A percentile compares a stretch with the other conserved stretches of the same genome.
phyloP scores from a whole-genome alignment of 2,113 vertebrate genomes.

The Galemys pyrenaicus region DNA sequence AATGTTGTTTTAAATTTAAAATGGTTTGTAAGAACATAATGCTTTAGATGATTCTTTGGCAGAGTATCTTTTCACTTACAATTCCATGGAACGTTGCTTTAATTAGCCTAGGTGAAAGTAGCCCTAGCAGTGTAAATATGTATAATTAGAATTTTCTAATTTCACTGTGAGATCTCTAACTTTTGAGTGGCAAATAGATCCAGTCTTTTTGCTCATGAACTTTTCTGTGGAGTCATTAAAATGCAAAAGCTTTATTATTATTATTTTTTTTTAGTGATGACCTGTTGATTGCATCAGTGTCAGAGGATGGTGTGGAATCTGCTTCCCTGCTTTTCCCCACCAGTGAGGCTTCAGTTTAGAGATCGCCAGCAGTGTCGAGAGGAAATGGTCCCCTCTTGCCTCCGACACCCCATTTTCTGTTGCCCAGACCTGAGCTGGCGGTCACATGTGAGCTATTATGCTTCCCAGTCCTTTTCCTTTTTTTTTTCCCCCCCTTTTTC shows the following conservation, averaged over 20 bases:
- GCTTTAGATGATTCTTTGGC: conserved; percentile 70
- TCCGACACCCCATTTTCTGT: neutral
- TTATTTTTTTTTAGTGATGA: conserved; percentile 51
- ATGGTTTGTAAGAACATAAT: conserved; percentile 79
- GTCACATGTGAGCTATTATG: conserved; percentile 25
- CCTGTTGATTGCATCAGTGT: conserved; percentile 5
- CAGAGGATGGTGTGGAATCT: neutral
- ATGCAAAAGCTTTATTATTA: conserved; percentile 76
- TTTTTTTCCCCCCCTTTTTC: neutral
- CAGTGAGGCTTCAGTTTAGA: neutral
- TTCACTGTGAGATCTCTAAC: conserved; percentile 87
- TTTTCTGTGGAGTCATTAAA: conserved; percentile 72
- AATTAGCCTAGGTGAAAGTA: conserved; percentile 82
- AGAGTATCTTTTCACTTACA: conserved; percentile 81
- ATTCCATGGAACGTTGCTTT: conserved; percentile 85
- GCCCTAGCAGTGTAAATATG: conserved; percentile 84
- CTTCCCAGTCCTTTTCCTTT: conserved; percentile 68
- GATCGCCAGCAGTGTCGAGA: conserved; percentile 33
- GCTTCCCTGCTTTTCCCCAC: neutral
- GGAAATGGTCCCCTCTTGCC: neutral
- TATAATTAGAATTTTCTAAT: conserved; percentile 84
- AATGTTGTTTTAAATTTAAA: conserved; percentile 83
- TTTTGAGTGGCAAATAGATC: conserved; percentile 81
- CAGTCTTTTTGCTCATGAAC: conserved; percentile 73
- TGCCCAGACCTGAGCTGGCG: conserved; percentile 36